A percentile compares a stretch with the other conserved stretches of the same genome.
phyloP scores from a whole-genome alignment of 2,888 invertebrate genomes.

The Oasisia sp. region DNA sequence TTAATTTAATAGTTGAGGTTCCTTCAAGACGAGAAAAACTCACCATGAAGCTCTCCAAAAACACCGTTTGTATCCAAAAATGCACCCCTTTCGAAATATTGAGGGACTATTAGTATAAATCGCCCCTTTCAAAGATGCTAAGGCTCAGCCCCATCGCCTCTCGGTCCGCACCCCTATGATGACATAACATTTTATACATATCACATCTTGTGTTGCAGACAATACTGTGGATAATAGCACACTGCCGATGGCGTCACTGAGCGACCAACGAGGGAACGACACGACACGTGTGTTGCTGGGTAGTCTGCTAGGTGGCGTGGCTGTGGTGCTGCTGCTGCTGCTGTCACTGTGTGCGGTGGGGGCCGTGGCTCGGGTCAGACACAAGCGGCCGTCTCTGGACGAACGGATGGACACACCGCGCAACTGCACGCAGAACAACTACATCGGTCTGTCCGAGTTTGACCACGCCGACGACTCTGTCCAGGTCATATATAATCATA shows the following conservation, averaged over 20 bases:
- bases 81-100: too few relatives aligned
- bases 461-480: background rate
- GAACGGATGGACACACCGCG: background rate
- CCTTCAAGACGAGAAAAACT: too few relatives aligned
- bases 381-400: background rate
- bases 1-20: too few relatives aligned
- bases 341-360: background rate
- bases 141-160: too few relatives aligned
- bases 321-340: background rate
- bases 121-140: too few relatives aligned
- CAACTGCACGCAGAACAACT: background rate
- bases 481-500: background rate
- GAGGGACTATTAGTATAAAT: too few relatives aligned
- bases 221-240: background rate
- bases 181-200: background rate
- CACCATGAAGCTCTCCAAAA: too few relatives aligned
- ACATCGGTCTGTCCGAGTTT: conserved; percentile 2
- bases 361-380: background rate
- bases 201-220: background rate
- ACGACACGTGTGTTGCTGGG: background rate
- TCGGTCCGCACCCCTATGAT: too few relatives aligned
- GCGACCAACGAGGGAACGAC: background rate
- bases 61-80: too few relatives aligned
- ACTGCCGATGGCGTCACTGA: background rate
- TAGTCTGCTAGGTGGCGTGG: background rate